Percentiles rank a stretch among this genome's conserved stretches.
These are phyloP conservation scores for Zaprionus vittiger DNA, from an alignment of 1,140 invertebrate genomes.

Conservation along the genomic window DNA sequence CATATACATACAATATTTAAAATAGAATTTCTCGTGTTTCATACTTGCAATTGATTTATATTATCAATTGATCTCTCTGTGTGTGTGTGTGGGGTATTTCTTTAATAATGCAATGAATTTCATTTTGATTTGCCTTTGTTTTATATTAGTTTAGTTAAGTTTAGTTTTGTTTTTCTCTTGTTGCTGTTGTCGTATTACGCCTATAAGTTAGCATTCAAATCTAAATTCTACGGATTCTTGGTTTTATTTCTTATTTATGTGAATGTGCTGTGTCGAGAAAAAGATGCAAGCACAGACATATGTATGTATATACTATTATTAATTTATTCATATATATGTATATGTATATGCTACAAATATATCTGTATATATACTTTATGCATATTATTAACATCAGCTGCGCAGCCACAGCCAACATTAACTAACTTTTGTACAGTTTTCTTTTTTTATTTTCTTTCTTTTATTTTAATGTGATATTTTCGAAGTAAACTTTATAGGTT, in stretches of 20 bases:
- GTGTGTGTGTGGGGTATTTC: constrained; percentile 28
- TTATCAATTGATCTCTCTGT: constrained; percentile 75
- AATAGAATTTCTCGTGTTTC: constrained; percentile 66
- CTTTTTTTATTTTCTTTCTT: constrained; percentile 23
- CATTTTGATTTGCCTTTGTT: constrained; percentile 56
- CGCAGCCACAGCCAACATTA: constrained; percentile 53
- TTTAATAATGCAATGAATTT: constrained; percentile 62
- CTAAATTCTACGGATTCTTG: constrained; percentile 65
- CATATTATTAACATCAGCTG: constrained; percentile 50
- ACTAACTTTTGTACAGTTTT: constrained; percentile 75
- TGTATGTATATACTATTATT: constrained; percentile 54
- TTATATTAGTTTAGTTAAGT: constrained; percentile 47
- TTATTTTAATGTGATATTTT: constrained; percentile 67
- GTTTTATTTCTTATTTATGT: constrained; percentile 48
- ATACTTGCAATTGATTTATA: constrained; percentile 53
- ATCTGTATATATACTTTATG: constrained; percentile 63
- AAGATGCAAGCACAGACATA: constrained; percentile 71
- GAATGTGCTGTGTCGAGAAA: constrained; percentile 63
- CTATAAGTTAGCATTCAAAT: constrained; percentile 67
- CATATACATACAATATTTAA: constrained; percentile 77
- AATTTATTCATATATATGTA: constrained; percentile 49
- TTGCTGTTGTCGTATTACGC: constrained; percentile 42
- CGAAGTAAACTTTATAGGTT: constrained; percentile 68
- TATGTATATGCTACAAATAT: constrained; percentile 47
- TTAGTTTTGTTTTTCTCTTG: constrained; percentile 51